Evolutionary conservation across 2,113 vertebrate genomes (phyloP).

Genomic region (Mirounga angustirostris): DNA sequence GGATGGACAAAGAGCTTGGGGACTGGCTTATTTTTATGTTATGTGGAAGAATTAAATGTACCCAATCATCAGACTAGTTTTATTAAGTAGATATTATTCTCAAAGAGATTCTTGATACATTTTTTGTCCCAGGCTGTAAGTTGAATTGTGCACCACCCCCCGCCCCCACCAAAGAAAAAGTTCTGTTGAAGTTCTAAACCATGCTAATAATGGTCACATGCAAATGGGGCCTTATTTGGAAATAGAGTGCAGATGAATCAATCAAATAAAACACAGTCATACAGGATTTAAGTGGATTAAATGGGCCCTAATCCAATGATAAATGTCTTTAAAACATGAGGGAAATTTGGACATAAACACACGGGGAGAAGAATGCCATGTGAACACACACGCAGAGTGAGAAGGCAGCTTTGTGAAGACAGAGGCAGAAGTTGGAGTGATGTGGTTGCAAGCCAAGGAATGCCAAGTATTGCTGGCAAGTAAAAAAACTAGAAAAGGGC

Average conservation of each 20-base stretch:
- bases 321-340: not conserved
- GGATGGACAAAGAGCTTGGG: not conserved
- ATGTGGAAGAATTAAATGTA: not conserved
- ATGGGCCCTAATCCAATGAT: not conserved
- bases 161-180: not conserved
- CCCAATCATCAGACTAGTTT: not conserved
- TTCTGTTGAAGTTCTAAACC: not conserved
- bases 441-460: not conserved
- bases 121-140: not conserved
- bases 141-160: not conserved
- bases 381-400: not conserved
- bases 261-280: not conserved
- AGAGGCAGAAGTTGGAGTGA: not conserved
- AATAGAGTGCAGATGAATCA: not conserved
- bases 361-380: not conserved
- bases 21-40: not conserved
- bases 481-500: not conserved
- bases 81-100: constrained; percentile 9
- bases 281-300: not conserved
- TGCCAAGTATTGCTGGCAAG: not conserved
- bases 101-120: not conserved
- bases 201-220: not conserved
- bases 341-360: not conserved
- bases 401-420: not conserved
- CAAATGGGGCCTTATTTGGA: not conserved